Conservation (phyloP, 2,888 invertebrate genomes). For the Artemia sinica region DNA sequence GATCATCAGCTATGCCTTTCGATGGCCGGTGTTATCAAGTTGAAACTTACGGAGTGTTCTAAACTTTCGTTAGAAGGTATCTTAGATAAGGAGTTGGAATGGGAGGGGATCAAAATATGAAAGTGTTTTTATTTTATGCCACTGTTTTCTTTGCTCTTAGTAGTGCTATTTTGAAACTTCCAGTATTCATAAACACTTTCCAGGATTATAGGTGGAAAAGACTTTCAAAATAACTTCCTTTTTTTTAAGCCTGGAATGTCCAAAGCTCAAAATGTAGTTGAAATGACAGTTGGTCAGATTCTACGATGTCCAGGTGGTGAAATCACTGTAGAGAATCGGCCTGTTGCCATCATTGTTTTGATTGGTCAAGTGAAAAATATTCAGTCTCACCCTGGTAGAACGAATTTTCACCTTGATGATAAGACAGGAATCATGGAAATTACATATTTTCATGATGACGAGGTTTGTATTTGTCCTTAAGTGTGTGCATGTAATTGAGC, state of each 20-base stretch:
- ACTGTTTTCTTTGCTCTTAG: no score
- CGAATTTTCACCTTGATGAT: slow-evolving; percentile 5
- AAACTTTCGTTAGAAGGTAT: no score
- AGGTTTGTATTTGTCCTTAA: not conserved
- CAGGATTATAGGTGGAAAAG: no score
- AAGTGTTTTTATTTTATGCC: no score
- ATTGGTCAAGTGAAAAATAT: not conserved
- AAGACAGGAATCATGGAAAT: slow-evolving; percentile 7
- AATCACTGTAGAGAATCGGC: slow-evolving; percentile 1
- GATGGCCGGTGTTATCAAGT: no score
- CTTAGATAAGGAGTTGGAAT: no score
- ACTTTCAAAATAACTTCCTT: not conserved
- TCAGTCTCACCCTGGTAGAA: not conserved
- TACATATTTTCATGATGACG: slow-evolving; percentile 8
- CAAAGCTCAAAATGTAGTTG: slow-evolving; percentile 8
- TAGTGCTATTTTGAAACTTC: no score
- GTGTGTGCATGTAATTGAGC: no score
- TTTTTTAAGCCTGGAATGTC: not conserved
- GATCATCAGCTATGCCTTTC: no score
- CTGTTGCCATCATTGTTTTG: not conserved
- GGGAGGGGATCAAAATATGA: no score
- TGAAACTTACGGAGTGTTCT: no score
- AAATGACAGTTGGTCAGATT: not conserved
- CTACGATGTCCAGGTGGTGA: not conserved
- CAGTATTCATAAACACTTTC: no score